Evolutionary conservation across 2,888 invertebrate genomes (phyloP).

Genomic region (Patella depressa): DNA sequence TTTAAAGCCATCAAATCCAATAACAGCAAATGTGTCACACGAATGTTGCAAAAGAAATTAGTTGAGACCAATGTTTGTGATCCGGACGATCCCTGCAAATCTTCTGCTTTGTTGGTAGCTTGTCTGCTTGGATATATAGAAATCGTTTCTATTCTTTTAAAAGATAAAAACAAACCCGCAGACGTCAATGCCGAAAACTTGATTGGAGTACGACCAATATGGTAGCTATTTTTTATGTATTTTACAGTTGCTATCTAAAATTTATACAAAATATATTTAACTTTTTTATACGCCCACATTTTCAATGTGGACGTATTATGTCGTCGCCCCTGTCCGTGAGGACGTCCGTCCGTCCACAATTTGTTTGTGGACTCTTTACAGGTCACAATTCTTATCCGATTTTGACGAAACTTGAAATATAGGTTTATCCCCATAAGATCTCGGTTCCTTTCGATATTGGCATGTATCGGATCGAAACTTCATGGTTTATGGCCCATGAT

Average conservation of each 20-base stretch:
- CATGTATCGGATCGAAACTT: no score
- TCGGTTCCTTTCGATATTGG: no score
- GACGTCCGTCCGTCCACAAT: no score
- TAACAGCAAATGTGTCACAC: conserved; percentile 34
- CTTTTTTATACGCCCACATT: no score
- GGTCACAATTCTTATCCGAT: no score
- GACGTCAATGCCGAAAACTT: conserved; percentile 59
- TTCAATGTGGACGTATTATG: no score
- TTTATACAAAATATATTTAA: not conserved
- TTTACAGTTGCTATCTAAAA: not conserved
- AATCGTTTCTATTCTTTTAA: conserved; percentile 53
- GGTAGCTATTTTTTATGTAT: conserved; percentile 44
- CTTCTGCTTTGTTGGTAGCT: conserved; percentile 57
- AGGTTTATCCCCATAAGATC: no score
- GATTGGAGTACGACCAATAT: conserved; percentile 56
- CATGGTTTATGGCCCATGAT: no score
- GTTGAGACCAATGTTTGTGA: conserved; percentile 50
- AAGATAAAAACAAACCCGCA: conserved; percentile 46
- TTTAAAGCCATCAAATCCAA: conserved; percentile 29
- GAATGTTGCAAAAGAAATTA: conserved; percentile 44
- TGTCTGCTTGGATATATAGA: conserved; percentile 50
- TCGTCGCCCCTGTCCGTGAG: no score
- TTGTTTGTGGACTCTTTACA: no score
- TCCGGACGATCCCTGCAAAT: conserved; percentile 41
- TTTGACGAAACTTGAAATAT: no score